phyloP scores from a whole-genome alignment of 2,888 invertebrate species.

The Amaurobius ferox region DNA sequence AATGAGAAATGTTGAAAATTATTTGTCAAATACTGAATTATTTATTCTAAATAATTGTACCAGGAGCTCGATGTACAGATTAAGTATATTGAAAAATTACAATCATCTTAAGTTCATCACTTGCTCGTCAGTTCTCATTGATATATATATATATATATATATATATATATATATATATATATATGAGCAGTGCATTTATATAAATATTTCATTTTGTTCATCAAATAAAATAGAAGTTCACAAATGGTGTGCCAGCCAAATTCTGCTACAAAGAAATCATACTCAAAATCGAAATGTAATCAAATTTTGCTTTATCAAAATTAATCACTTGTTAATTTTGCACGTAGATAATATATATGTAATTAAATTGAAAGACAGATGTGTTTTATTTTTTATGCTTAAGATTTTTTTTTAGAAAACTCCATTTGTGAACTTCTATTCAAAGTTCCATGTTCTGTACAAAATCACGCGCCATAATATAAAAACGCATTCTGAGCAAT shows the following conservation, averaged over 20 bases:
- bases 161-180: conserved; percentile 31
- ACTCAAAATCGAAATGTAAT: conserved; percentile 11
- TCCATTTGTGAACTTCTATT: conserved; percentile 40
- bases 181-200: conserved; percentile 40
- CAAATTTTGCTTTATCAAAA: too few relatives aligned
- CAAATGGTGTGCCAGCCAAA: neutral
- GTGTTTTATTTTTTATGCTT: too few relatives aligned
- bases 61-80: neutral
- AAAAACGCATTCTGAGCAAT: conserved; percentile 44
- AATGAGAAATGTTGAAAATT: too few relatives aligned
- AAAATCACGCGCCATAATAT: conserved; percentile 40
- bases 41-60: neutral
- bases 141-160: conserved; percentile 23
- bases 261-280: neutral
- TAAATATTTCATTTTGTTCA: conserved; percentile 48
- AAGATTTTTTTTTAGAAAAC: neutral
- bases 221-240: conserved; percentile 25
- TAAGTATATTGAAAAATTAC: neutral
- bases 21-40: too few relatives aligned
- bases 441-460: conserved; percentile 33
- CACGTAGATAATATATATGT: conserved; percentile 31
- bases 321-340: conserved; percentile 40
- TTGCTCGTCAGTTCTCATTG: conserved; percentile 33
- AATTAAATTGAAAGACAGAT: too few relatives aligned
- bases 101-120: conserved; percentile 10